Conservation (phyloP, 1,140 invertebrate genomes). For the Lordiphosa stackelbergi region DNA sequence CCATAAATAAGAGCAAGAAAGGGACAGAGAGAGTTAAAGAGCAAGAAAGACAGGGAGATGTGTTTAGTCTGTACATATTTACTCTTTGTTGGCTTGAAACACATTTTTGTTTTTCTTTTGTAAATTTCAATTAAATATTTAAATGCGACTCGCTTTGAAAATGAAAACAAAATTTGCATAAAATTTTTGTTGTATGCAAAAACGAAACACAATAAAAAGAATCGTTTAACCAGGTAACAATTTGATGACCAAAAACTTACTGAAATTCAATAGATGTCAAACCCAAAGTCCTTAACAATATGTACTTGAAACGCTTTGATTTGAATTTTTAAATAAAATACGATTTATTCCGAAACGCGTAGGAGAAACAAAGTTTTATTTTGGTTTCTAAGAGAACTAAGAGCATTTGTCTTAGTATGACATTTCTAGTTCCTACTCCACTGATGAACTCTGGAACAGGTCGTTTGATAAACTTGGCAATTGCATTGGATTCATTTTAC, state of each 20-base stretch:
- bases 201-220: slow-evolving; percentile 12
- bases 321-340: too few species aligned
- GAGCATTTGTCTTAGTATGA: too few species aligned
- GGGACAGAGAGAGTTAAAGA: slow-evolving; percentile 27
- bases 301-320: too few species aligned
- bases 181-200: slow-evolving; percentile 13
- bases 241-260: slow-evolving; percentile 2
- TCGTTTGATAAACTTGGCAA: too few species aligned
- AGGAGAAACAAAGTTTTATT: too few species aligned
- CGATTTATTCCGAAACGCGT: too few species aligned
- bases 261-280: too few species aligned
- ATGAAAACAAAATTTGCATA: slow-evolving; percentile 63
- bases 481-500: too few species aligned
- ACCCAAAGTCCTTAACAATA: too few species aligned
- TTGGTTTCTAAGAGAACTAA: too few species aligned
- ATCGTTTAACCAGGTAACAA: slow-evolving; percentile 14
- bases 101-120: slow-evolving; percentile 32
- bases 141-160: slow-evolving; percentile 40
- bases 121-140: slow-evolving; percentile 69
- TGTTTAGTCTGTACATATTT: slow-evolving; percentile 51
- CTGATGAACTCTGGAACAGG: too few species aligned
- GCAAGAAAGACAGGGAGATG: slow-evolving; percentile 1
- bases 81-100: slow-evolving; percentile 16
- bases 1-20: slow-evolving; percentile 58
- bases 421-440: too few species aligned